Percentiles rank a stretch among this genome's conserved stretches.
phyloP scores from a whole-genome alignment of 2,113 vertebrate genomes.

The Phainopepla nitens region DNA sequence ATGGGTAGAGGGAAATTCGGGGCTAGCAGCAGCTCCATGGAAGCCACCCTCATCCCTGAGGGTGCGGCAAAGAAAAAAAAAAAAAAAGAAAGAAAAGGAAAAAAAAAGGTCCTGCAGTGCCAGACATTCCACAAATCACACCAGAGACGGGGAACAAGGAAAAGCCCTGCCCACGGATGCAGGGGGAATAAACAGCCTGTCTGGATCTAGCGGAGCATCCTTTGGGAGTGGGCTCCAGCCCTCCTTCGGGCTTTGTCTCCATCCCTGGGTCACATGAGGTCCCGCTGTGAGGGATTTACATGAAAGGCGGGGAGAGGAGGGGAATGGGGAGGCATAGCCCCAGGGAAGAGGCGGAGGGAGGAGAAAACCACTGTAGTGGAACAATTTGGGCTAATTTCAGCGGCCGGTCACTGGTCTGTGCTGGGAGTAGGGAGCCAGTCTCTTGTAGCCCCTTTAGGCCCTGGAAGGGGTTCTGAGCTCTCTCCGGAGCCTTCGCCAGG shows the following conservation, averaged over 20 bases:
- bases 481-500: not conserved
- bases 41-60: not conserved
- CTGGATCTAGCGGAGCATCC: not conserved
- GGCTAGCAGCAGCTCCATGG: not conserved
- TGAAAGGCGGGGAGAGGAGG: not conserved
- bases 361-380: not conserved
- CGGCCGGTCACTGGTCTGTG: too few relatives aligned
- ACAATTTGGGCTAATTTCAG: not conserved
- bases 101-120: not conserved
- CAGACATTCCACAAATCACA: not conserved
- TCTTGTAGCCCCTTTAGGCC: not conserved
- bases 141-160: not conserved
- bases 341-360: not conserved
- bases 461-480: not conserved
- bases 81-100: too few relatives aligned
- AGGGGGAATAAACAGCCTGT: not conserved
- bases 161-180: not conserved
- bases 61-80: not conserved
- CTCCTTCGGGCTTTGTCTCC: not conserved
- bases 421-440: accelerated
- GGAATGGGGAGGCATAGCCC: not conserved
- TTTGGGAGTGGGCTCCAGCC: not conserved
- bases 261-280: not conserved
- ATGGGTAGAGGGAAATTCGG: not conserved
- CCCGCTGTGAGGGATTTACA: not conserved